phyloP scores from a whole-genome alignment of 2,888 invertebrate genomes.

The Leptura quadrifasciata region DNA sequence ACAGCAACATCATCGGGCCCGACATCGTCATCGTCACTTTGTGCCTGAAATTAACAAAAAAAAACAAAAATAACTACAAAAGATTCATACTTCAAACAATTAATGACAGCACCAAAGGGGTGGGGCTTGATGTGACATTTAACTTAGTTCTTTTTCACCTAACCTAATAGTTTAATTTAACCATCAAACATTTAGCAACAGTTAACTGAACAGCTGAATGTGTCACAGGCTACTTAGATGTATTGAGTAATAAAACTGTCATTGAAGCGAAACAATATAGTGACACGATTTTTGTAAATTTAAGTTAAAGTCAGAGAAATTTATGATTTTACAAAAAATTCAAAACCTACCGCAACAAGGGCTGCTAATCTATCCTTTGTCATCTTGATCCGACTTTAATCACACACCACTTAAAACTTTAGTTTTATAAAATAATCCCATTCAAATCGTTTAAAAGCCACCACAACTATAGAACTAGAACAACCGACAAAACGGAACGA shows the following conservation, averaged over 20 bases:
- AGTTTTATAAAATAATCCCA: constrained; percentile 85
- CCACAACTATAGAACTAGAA: constrained; percentile 83
- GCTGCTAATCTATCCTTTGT: constrained; percentile 98
- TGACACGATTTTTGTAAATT: constrained; percentile 43
- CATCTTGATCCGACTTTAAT: constrained; percentile 77
- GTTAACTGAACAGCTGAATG: constrained; percentile 44
- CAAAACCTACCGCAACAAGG: constrained; percentile 89
- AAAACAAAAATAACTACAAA: constrained; percentile 27
- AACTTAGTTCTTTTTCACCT: constrained; percentile 60
- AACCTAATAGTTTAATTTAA: constrained; percentile 65
- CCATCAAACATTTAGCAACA: constrained; percentile 56
- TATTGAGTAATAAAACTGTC: constrained; percentile 40
- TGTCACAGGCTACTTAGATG: constrained; percentile 15
- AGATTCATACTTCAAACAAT: constrained; percentile 22
- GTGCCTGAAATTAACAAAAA: constrained; percentile 82
- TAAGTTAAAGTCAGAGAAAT: constrained; percentile 25
- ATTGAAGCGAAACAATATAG: constrained; percentile 33
- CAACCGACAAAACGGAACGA: constrained; percentile 72
- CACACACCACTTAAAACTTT: constrained; percentile 82
- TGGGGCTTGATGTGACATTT: constrained; percentile 65
- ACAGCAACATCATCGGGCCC: constrained; percentile 96
- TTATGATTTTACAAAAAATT: constrained; percentile 46
- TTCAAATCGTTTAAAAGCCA: constrained; percentile 84
- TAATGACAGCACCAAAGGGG: constrained; percentile 58
- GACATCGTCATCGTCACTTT: constrained; percentile 98